Conservation (phyloP, 2,113 vertebrate genomes). For the Entelurus aequoreus region DNA sequence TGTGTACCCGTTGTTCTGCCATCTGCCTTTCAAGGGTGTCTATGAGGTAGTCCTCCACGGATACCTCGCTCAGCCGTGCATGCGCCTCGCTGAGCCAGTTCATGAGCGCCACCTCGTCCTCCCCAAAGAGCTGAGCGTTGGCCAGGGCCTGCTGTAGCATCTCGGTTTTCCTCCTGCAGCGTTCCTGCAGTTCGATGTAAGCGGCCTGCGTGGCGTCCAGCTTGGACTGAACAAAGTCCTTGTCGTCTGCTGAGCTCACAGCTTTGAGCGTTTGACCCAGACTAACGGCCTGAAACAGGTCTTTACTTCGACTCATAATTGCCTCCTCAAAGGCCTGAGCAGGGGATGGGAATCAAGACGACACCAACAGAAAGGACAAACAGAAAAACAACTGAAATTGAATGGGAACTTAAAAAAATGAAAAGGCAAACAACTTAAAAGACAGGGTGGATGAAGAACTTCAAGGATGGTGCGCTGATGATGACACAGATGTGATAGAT, state of each 20-base stretch:
- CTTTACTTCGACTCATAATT: constrained; percentile 84
- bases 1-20: constrained; percentile 86
- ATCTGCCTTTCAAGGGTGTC: constrained; percentile 82
- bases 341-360: constrained; percentile 20
- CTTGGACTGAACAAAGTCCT: constrained; percentile 88
- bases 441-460: constrained; percentile 18
- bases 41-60: constrained; percentile 79
- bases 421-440: constrained; percentile 29
- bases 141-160: constrained; percentile 88
- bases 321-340: constrained; percentile 89
- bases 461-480: background rate
- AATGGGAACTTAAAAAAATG: constrained; percentile 37
- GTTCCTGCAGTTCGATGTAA: constrained; percentile 91
- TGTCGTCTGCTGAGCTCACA: constrained; percentile 91
- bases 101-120: constrained; percentile 94
- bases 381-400: constrained; percentile 21
- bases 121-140: constrained; percentile 93
- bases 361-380: constrained; percentile 38
- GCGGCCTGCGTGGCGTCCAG: constrained; percentile 82
- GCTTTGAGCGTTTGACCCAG: constrained; percentile 87
- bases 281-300: constrained; percentile 86
- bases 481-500: constrained; percentile 1
- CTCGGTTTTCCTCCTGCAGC: constrained; percentile 82
- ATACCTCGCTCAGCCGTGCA: constrained; percentile 77
- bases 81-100: constrained; percentile 93